Percentiles rank a stretch among this genome's conserved stretches.
These are phyloP conservation scores for Drosophila lini DNA, from an alignment of 1,140 invertebrate genomes.

Conservation along the genomic window DNA sequence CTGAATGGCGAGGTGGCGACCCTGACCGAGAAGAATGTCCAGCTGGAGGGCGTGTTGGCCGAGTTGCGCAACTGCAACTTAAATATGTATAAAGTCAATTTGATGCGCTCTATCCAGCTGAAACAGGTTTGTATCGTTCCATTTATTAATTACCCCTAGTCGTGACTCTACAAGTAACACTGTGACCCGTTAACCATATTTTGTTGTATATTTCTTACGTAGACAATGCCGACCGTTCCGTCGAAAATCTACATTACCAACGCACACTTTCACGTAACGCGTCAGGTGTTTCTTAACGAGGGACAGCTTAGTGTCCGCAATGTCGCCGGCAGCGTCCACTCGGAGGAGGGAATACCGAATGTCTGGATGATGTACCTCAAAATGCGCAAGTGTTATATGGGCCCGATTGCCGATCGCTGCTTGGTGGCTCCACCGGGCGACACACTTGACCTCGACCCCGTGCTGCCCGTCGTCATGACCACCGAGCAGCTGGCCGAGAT, in stretches of 20 bases:
- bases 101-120: constrained; percentile 45
- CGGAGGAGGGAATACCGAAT: constrained; percentile 5
- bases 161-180: no score
- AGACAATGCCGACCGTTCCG: not conserved
- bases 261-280: constrained; percentile 8
- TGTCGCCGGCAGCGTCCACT: not conserved
- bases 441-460: no score
- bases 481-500: constrained; percentile 14
- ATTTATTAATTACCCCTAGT: no score
- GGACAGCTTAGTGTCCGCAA: constrained; percentile 9
- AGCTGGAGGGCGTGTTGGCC: constrained; percentile 34
- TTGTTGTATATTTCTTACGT: not conserved
- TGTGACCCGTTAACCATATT: not conserved
- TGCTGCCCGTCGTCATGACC: constrained; percentile 1
- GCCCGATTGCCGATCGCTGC: constrained; percentile 9
- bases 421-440: not conserved
- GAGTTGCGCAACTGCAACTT: constrained; percentile 61
- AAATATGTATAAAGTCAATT: constrained; percentile 56
- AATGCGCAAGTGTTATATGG: constrained; percentile 18
- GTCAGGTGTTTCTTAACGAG: constrained; percentile 10
- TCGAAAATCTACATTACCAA: constrained; percentile 7
- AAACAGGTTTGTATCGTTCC: constrained; percentile 23
- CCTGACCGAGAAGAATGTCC: constrained; percentile 47
- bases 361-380: constrained; percentile 16
- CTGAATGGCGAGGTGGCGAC: constrained; percentile 18